Base-by-base conservation (phyloP, 1,140 invertebrate genomes). In the Leptoteleia sp. region DNA sequence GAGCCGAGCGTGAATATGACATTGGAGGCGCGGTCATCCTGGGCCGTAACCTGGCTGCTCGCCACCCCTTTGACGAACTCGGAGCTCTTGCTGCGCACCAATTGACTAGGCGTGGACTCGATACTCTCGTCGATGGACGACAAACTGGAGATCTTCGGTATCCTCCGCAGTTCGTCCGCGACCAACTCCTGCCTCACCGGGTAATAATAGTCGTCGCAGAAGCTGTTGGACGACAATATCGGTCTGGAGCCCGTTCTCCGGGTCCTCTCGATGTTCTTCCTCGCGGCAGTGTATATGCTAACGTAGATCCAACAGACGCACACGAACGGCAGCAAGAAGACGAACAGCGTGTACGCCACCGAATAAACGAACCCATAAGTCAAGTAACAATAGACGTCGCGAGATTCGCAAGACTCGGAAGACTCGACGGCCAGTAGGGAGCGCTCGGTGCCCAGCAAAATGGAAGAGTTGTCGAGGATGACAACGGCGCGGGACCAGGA, bases 301-400 rank as follows among this genome's bases (percentile, higher is more conserved):
- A 92, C 88, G 82, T 95, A 95, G 61, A 94, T 93, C 87, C 93
- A 93, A 33, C 92, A 91, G 2, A 95, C 92, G 0, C 92, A 91
- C 7, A 92, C 79, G 48, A 94, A 92, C 0, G 94, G 94, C 37
- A 93, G 79, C n/a, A 94, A 77, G 61, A 94, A 94, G 12, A 92
- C 91, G 0, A 92, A 79, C 1, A 92, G 79, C 35, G 90, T 90
- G 75, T 92, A 92, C 0, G 84, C 75, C 4, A 91, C 77, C 6
- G 91, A 81, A 72, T 90, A 91, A 12, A 87, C 55, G 11, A 85
- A 67, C 25, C 88, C 86, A 42, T 89, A 89, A 16, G 76, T 86
- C 4, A 81, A 16, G 3, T 76, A 73, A 16, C 61, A 70, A 31
- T 57, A 40, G 31, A 62, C 1, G 4, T 65, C 27, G 7, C 15